Evolutionary conservation across 92 coral and sea anemone genomes (phyloP).

Genomic region (Zoanthus gigantus): DNA sequence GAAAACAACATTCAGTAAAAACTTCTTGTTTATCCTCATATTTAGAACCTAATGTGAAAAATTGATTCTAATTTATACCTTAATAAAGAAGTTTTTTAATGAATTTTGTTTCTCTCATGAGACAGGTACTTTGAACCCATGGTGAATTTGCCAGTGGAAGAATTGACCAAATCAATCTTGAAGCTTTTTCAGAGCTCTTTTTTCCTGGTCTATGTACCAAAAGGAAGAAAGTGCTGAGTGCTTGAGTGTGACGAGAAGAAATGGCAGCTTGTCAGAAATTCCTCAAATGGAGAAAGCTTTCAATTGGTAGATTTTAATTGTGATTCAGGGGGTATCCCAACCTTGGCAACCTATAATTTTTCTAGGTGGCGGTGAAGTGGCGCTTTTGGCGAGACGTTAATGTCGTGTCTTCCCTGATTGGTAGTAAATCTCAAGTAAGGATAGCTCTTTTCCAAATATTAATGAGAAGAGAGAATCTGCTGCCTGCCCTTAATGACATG

Average conservation of each 20-base stretch:
- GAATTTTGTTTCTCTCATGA: neutral
- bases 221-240: neutral
- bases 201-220: conserved; percentile 18
- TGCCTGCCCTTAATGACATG: conserved; percentile 51
- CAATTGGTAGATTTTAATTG: conserved; percentile 4
- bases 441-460: conserved; percentile 38
- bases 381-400: conserved; percentile 41
- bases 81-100: too few relatives aligned
- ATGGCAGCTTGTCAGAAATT: conserved; percentile 26
- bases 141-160: conserved; percentile 9
- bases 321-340: conserved; percentile 40
- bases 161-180: neutral
- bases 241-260: conserved; percentile 12
- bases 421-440: conserved; percentile 47
- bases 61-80: too few relatives aligned
- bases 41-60: too few relatives aligned
- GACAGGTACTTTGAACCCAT: neutral
- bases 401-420: conserved; percentile 41
- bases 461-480: conserved; percentile 37
- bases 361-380: conserved; percentile 26
- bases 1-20: too few relatives aligned
- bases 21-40: too few relatives aligned
- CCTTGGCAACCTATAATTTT: conserved; percentile 27
- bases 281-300: conserved; percentile 21
- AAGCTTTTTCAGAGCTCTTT: conserved; percentile 7